phyloP scores from a whole-genome alignment of 2,113 vertebrate genomes.

The Cephalopholis sonnerati region DNA sequence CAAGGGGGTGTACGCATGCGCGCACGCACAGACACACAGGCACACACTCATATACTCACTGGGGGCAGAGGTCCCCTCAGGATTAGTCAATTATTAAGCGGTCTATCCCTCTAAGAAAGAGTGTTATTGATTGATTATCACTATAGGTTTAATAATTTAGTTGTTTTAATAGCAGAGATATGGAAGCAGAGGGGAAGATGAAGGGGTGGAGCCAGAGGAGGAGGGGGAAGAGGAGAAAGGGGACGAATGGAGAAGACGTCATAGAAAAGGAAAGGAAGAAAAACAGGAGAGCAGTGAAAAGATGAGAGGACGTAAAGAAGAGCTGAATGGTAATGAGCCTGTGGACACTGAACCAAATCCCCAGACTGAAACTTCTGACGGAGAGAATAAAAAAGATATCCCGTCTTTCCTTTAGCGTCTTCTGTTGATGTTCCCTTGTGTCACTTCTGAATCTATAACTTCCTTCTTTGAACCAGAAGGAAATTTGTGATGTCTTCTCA shows the following conservation, averaged over 20 bases:
- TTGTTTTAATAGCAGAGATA: constrained; percentile 86
- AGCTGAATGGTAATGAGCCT: constrained; percentile 4
- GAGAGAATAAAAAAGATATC: constrained; percentile 1
- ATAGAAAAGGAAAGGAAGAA: constrained; percentile 13
- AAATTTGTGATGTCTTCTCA: constrained; percentile 5
- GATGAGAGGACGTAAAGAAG: constrained; percentile 1
- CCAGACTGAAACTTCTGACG: background rate
- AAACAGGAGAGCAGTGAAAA: constrained; percentile 14
- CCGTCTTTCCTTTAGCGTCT: background rate
- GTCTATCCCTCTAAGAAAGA: constrained; percentile 91
- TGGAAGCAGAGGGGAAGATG: constrained; percentile 66
- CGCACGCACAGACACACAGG: background rate
- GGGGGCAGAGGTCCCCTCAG: constrained; percentile 82
- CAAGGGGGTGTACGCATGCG: background rate
- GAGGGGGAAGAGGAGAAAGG: background rate
- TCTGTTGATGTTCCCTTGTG: background rate
- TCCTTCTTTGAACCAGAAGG: background rate
- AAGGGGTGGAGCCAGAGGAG: constrained; percentile 36
- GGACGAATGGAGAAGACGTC: constrained; percentile 27
- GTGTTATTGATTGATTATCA: constrained; percentile 92
- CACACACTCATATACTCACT: constrained; percentile 21
- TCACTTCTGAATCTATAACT: background rate
- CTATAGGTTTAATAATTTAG: constrained; percentile 94
- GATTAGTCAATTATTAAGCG: constrained; percentile 96
- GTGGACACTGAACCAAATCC: constrained; percentile 11